Percentiles rank a stretch among this genome's conserved stretches.
Evolutionary conservation across 2,113 vertebrate genomes (phyloP).

Genomic region (Poeciliopsis prolifica): DNA sequence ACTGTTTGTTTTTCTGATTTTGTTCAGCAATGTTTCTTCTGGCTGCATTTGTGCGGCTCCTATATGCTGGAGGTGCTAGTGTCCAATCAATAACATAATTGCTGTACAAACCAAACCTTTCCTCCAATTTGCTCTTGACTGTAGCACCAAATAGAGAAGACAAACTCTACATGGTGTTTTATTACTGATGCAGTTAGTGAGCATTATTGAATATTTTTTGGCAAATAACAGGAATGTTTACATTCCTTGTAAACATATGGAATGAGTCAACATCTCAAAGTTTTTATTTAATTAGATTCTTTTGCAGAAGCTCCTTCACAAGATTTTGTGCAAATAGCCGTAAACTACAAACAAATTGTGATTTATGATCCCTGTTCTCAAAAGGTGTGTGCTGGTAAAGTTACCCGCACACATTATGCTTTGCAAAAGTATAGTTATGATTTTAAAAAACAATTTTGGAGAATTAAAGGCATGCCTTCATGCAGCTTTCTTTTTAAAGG

Average conservation of each 20-base stretch:
- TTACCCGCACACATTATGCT: background rate
- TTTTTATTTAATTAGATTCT: background rate
- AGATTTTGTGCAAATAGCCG: background rate
- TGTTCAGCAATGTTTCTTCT: background rate
- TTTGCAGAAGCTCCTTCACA: background rate
- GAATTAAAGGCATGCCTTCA: background rate
- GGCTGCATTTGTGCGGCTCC: background rate
- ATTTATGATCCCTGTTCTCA: background rate
- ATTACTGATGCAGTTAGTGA: background rate
- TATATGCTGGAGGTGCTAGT: background rate
- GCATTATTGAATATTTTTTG: background rate
- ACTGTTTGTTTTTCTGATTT: constrained; percentile 4
- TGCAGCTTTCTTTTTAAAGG: background rate
- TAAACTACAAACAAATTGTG: background rate
- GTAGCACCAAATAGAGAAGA: background rate
- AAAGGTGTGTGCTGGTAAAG: too few relatives aligned
- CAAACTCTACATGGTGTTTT: background rate
- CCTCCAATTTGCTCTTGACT: background rate
- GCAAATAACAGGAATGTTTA: background rate
- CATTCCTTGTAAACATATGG: background rate
- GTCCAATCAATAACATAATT: constrained; percentile 15
- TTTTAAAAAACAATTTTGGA: background rate
- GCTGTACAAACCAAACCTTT: background rate
- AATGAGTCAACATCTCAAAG: background rate
- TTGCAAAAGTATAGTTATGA: background rate